Percentiles rank a stretch among this genome's conserved stretches.
These are phyloP conservation scores for Tiphia femorata DNA, from an alignment of 2,888 invertebrate species.

Conservation along the genomic window DNA sequence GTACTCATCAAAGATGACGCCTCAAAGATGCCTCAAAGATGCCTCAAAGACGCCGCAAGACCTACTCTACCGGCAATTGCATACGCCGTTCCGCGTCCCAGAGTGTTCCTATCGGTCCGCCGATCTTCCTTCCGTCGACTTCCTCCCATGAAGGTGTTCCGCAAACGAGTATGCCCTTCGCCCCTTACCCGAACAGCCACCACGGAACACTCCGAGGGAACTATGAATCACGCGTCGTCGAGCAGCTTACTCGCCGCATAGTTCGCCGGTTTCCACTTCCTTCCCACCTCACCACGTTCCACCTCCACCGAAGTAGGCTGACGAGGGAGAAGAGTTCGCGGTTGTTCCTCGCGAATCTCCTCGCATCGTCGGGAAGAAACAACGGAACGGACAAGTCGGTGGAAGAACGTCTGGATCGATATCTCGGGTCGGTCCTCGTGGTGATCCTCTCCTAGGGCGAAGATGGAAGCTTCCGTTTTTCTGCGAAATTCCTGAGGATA, in stretches of 20 bases:
- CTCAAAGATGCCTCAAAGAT: slow-evolving; percentile 30
- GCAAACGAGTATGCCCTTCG: no score
- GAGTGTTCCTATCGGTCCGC: not conserved
- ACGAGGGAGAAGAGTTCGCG: no score
- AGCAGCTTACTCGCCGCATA: slow-evolving; percentile 31
- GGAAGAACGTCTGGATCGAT: no score
- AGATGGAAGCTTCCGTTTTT: no score
- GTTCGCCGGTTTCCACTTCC: slow-evolving; percentile 11
- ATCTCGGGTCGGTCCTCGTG: no score
- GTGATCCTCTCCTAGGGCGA: no score
- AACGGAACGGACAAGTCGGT: not conserved
- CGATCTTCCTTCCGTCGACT: not conserved
- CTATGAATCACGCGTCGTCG: slow-evolving; percentile 39
- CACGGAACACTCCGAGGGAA: slow-evolving; percentile 27
- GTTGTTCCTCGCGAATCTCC: no score
- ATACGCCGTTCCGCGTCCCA: not conserved
- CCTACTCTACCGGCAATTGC: slow-evolving; percentile 3
- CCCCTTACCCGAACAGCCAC: not conserved
- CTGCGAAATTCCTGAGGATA: no score
- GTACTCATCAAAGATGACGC: slow-evolving; percentile 42
- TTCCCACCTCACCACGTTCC: not conserved
- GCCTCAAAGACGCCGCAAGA: slow-evolving; percentile 18
- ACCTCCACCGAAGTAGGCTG: no score
- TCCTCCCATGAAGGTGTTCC: not conserved
- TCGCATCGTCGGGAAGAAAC: not conserved